These are phyloP conservation scores for Ceyx margarethae DNA, from an alignment of 2,113 vertebrate species.

Conservation along the genomic window DNA sequence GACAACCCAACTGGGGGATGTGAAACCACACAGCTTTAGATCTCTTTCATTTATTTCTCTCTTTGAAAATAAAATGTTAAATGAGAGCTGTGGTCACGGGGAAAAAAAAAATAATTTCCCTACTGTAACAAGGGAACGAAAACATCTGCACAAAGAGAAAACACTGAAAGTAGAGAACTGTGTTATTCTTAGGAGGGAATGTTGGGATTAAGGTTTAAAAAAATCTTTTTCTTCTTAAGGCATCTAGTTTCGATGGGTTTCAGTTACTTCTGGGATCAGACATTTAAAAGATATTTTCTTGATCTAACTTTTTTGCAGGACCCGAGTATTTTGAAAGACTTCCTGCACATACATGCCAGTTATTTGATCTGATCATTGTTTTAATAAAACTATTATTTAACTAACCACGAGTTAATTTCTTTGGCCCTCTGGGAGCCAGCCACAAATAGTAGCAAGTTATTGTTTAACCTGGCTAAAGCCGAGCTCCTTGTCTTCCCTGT, in stretches of 20 bases:
- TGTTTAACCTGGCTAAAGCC: slow-evolving; percentile 59
- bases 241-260: slow-evolving; percentile 9
- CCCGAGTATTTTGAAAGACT: slow-evolving; percentile 54
- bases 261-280: slow-evolving; percentile 44
- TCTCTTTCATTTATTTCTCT: slow-evolving; percentile 8
- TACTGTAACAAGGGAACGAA: slow-evolving; percentile 10
- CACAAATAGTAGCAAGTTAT: slow-evolving; percentile 68
- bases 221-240: slow-evolving; percentile 20
- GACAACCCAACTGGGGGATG: not conserved
- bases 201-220: slow-evolving; percentile 54
- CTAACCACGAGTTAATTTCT: slow-evolving; percentile 65
- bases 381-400: slow-evolving; percentile 66
- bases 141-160: slow-evolving; percentile 43
- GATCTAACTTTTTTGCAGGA: slow-evolving; percentile 47
- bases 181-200: slow-evolving; percentile 62
- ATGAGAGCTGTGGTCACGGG: not conserved
- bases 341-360: slow-evolving; percentile 50
- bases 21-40: slow-evolving; percentile 27
- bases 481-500: slow-evolving; percentile 35
- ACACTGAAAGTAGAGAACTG: slow-evolving; percentile 33
- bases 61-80: slow-evolving; percentile 10
- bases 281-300: slow-evolving; percentile 36
- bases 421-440: slow-evolving; percentile 49
- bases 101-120: not conserved
- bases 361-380: slow-evolving; percentile 66